phyloP scores from a whole-genome alignment of 2,888 invertebrate genomes.

The Ashinkailepas kermadecensis region DNA sequence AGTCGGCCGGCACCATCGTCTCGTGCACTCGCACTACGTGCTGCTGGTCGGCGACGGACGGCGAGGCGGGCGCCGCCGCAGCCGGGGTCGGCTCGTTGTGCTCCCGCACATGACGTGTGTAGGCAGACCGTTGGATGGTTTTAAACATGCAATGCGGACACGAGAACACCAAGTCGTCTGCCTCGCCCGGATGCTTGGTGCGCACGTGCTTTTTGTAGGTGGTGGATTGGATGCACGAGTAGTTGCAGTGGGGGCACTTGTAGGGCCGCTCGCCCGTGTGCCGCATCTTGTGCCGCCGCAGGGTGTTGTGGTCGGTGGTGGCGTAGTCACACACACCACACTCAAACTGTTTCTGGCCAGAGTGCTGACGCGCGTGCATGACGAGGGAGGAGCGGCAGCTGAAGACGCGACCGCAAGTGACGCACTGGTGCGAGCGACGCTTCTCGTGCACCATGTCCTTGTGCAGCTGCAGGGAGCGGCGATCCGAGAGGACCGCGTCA shows the following conservation, averaged over 20 bases:
- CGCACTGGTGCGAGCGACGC: neutral
- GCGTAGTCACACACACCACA: slow-evolving; percentile 65
- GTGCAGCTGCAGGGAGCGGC: slow-evolving; percentile 58
- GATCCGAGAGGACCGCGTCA: slow-evolving; percentile 57
- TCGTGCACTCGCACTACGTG: slow-evolving; percentile 13
- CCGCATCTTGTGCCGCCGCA: slow-evolving; percentile 66
- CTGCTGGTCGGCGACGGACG: neutral
- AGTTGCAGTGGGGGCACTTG: slow-evolving; percentile 68
- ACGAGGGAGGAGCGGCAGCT: slow-evolving; percentile 9
- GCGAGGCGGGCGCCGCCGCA: neutral
- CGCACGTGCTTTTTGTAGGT: slow-evolving; percentile 68
- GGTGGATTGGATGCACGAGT: slow-evolving; percentile 70
- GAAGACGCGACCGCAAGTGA: neutral
- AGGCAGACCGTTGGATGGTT: slow-evolving; percentile 29
- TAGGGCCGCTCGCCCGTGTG: slow-evolving; percentile 69
- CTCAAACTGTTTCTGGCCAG: slow-evolving; percentile 68
- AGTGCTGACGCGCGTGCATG: slow-evolving; percentile 45
- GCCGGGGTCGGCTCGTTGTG: neutral
- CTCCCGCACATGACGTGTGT: neutral
- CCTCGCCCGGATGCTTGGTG: slow-evolving; percentile 61
- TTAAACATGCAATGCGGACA: slow-evolving; percentile 32
- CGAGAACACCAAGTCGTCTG: slow-evolving; percentile 30
- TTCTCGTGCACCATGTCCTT: slow-evolving; percentile 25
- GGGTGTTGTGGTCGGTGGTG: slow-evolving; percentile 70
- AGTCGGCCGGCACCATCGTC: neutral